A percentile compares a stretch with the other conserved stretches of the same genome.
phyloP scores from a whole-genome alignment of 2,113 vertebrate genomes.

The Sinocyclocheilus maitianheensis region DNA sequence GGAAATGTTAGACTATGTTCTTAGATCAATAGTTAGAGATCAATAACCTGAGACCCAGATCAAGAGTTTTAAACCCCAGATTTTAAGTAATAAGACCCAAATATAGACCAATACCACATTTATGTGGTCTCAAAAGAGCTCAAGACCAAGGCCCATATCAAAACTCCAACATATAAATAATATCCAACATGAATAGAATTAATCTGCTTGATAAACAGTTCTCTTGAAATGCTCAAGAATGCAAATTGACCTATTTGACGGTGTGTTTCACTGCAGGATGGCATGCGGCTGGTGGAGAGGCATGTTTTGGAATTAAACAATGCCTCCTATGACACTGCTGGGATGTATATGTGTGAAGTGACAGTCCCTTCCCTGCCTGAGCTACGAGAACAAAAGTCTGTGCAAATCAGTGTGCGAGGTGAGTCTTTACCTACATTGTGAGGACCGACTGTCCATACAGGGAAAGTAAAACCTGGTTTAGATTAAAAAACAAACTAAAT shows the following conservation, averaged over 20 bases:
- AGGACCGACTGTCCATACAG: not conserved
- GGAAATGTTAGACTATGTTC: no score
- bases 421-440: constrained; percentile 32
- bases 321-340: constrained; percentile 68
- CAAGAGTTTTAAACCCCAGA: not conserved
- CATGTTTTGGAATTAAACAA: constrained; percentile 68
- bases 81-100: not conserved
- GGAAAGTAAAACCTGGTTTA: not conserved
- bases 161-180: not conserved
- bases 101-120: not conserved
- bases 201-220: not conserved
- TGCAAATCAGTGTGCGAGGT: constrained; percentile 77
- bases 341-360: constrained; percentile 79
- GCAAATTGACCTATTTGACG: not conserved
- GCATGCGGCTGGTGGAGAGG: constrained; percentile 54
- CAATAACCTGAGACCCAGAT: not conserved
- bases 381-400: constrained; percentile 69
- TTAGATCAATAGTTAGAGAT: no score
- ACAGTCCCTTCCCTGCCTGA: constrained; percentile 67
- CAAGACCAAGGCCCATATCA: not conserved
- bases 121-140: not conserved
- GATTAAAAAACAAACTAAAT: not conserved
- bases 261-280: constrained; percentile 67
- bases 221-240: not conserved
- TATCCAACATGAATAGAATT: not conserved